A percentile compares a stretch with the other conserved stretches of the same genome.
These are phyloP conservation scores for Caligus rogercresseyi DNA, from an alignment of 1,140 invertebrate species.

Conservation along the genomic window DNA sequence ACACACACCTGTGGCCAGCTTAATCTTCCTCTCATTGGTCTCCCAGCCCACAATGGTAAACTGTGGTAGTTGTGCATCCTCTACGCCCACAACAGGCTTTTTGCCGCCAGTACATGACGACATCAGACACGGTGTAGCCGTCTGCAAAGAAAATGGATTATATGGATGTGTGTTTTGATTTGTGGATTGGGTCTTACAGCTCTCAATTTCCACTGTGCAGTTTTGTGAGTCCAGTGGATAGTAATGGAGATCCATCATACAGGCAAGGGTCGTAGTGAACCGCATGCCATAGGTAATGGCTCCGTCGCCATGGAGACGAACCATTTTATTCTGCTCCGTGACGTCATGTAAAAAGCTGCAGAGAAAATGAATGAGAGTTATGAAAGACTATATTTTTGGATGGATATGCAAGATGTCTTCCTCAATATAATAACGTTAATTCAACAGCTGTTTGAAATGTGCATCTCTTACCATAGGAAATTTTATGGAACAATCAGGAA, in stretches of 20 bases:
- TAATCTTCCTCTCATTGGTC: slow-evolving; percentile 70
- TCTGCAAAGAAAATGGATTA: slow-evolving; percentile 39
- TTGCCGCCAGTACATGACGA: slow-evolving; percentile 87
- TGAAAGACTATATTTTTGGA: neutral
- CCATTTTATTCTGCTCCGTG: slow-evolving; percentile 91
- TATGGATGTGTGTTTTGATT: slow-evolving; percentile 19
- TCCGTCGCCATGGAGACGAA: slow-evolving; percentile 73
- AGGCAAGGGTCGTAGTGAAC: slow-evolving; percentile 90
- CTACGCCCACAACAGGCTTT: slow-evolving; percentile 74
- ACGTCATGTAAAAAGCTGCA: slow-evolving; percentile 88
- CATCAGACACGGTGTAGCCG: slow-evolving; percentile 87
- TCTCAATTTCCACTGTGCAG: slow-evolving; percentile 97
- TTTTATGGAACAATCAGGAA: too few species aligned
- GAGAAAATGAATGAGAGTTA: slow-evolving; percentile 20
- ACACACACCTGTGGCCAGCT: slow-evolving; percentile 54
- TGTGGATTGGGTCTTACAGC: slow-evolving; percentile 63
- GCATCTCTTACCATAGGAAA: too few species aligned
- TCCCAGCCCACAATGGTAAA: slow-evolving; percentile 85
- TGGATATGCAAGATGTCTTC: too few species aligned
- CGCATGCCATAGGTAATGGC: slow-evolving; percentile 91
- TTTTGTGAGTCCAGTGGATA: slow-evolving; percentile 95
- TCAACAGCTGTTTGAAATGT: too few species aligned
- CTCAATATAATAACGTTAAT: too few species aligned
- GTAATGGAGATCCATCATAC: slow-evolving; percentile 99
- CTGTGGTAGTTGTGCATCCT: slow-evolving; percentile 82